Evolutionary conservation across 2,888 invertebrate genomes (phyloP), one percentile per base, ranked within the genome.

Genomic region (Synanthedon tipuliformis): DNA sequence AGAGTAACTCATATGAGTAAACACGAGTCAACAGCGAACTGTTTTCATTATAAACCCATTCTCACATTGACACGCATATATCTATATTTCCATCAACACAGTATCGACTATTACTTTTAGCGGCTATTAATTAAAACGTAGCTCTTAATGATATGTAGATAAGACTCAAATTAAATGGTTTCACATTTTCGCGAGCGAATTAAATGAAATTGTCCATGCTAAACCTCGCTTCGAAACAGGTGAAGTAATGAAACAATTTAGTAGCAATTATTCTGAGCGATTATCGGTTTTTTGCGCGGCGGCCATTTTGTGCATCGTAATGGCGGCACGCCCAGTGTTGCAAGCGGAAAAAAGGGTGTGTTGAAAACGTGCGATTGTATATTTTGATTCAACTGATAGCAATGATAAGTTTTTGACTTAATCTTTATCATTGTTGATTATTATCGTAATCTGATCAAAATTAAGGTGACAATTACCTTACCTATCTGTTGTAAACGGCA

Each of bases 191-290:
- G n/a, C n/a, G 45, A 2, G 45, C 23, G 23, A 49, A 23, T 16
- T 13, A 16, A 16, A 49, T 49, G 18, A 49, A 12, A 23, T 49
- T 49, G 49, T 49, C 49, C 15, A 49, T 18, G 23, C 12, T 23
- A 16, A 45, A 23, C 49, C 23, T 49, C 45, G 45, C 45, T 45
- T 34, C 12, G 53, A 59, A 57, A 64, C 76, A 75, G 75, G 75
- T 76, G 78, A 66, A 68, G 67, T 79, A 78, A 79, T 78, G 75
- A 74, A 77, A 78, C 73, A 78, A 79, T 80, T 80, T 75, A 71
- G 60, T 61, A 58, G 64, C 71, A 76, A 78, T 80, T 78, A 77
- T 78, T 68, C 64, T 63, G 65, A 64, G 69, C 71, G 71, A 68
- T 74, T 70, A 71, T 68, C 61, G 56, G 60, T 65, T 69, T 73